These are phyloP conservation scores for Isurus oxyrinchus DNA, from an alignment of 2,113 vertebrate species.

Conservation along the genomic window DNA sequence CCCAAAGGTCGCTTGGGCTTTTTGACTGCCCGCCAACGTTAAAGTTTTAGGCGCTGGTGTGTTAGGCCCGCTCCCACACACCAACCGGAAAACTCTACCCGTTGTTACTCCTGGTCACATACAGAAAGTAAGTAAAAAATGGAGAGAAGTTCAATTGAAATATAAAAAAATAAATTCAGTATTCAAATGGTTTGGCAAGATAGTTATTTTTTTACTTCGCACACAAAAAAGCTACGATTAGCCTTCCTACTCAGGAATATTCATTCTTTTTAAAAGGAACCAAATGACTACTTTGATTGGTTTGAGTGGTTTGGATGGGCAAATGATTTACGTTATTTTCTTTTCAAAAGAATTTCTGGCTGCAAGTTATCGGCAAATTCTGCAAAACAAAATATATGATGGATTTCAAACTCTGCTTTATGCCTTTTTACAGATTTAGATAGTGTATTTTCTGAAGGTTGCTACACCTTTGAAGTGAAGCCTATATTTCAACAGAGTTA, in stretches of 20 bases:
- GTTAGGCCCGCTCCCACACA: too few species aligned
- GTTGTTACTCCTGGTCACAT: neutral
- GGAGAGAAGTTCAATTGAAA: neutral
- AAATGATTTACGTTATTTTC: neutral
- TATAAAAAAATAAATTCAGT: neutral
- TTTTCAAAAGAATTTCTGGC: neutral
- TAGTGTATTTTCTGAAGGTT: neutral
- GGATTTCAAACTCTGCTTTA: neutral
- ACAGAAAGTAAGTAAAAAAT: neutral
- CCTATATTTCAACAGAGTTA: neutral
- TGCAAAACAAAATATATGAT: neutral
- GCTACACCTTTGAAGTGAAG: neutral
- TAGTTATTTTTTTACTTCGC: neutral
- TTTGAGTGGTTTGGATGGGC: neutral
- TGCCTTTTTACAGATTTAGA: neutral
- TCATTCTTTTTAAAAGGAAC: neutral
- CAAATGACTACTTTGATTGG: neutral
- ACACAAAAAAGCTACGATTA: neutral
- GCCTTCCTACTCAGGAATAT: neutral
- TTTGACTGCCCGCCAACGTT: too few species aligned
- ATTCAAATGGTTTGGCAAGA: neutral
- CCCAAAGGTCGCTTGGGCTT: too few species aligned
- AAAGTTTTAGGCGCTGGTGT: too few species aligned
- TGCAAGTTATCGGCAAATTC: neutral
- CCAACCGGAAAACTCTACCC: too few species aligned